Evolutionary conservation across 2,797 vertebrate genomes (phyloP).

Genomic region (Oreochromis grahami): DNA sequence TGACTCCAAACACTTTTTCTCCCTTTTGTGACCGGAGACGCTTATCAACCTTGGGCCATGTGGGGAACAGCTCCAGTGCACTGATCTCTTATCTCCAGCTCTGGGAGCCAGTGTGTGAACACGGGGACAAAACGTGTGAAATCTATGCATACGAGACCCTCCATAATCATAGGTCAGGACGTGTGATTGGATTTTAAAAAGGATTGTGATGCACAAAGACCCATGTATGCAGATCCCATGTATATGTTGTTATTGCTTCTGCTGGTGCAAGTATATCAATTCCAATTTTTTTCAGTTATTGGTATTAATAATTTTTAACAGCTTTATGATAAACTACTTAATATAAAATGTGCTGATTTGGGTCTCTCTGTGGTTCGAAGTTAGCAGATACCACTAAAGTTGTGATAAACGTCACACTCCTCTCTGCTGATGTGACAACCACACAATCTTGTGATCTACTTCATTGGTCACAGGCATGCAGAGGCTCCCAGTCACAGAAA

Average conservation of each 20-base stretch:
- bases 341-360: not conserved
- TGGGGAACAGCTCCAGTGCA: conserved; percentile 14
- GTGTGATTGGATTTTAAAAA: not conserved
- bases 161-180: not conserved
- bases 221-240: not conserved
- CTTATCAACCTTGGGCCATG: conserved; percentile 36
- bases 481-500: not conserved
- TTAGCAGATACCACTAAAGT: not conserved
- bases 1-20: conserved; percentile 50
- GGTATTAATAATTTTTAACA: not conserved
- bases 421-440: not conserved
- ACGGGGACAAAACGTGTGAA: conserved; percentile 11
- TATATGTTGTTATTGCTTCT: not conserved
- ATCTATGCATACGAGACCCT: conserved; percentile 1
- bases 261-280: not conserved
- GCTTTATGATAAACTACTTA: not conserved
- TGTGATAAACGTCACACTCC: not conserved
- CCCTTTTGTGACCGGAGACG: conserved; percentile 38
- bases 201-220: not conserved
- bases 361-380: not conserved
- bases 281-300: not conserved
- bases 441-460: not conserved
- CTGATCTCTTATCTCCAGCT: conserved; percentile 35
- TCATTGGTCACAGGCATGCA: not conserved
- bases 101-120: conserved; percentile 22